phyloP scores from a whole-genome alignment of 2,113 vertebrate species.

The Vicugna pacos region DNA sequence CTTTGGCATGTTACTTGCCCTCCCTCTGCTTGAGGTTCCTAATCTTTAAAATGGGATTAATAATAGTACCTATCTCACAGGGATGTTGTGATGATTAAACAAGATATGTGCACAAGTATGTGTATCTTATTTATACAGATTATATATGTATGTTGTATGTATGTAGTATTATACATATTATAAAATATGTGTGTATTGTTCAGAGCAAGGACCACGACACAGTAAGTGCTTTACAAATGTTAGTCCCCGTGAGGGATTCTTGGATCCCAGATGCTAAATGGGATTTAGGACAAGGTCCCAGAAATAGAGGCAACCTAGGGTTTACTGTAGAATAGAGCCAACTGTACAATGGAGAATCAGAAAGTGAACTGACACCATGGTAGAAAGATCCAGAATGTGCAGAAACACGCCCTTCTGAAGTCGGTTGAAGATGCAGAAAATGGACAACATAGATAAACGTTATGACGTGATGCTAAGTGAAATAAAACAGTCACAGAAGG shows the following conservation, averaged over 20 bases:
- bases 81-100: background rate
- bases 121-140: background rate
- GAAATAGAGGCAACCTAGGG: background rate
- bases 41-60: background rate
- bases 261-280: background rate
- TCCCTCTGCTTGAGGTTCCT: background rate
- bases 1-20: background rate
- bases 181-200: background rate
- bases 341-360: background rate
- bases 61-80: background rate
- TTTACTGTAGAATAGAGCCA: background rate
- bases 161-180: background rate
- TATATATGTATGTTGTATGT: background rate
- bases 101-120: background rate
- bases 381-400: background rate
- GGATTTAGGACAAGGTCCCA: background rate
- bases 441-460: background rate
- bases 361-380: background rate
- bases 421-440: background rate
- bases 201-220: background rate
- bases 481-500: background rate
- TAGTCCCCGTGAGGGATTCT: background rate
- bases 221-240: conserved; percentile 9
- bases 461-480: background rate
- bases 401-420: background rate